Conservation (phyloP, 2,113 vertebrate genomes). For the Brachypodius melanocephalos region DNA sequence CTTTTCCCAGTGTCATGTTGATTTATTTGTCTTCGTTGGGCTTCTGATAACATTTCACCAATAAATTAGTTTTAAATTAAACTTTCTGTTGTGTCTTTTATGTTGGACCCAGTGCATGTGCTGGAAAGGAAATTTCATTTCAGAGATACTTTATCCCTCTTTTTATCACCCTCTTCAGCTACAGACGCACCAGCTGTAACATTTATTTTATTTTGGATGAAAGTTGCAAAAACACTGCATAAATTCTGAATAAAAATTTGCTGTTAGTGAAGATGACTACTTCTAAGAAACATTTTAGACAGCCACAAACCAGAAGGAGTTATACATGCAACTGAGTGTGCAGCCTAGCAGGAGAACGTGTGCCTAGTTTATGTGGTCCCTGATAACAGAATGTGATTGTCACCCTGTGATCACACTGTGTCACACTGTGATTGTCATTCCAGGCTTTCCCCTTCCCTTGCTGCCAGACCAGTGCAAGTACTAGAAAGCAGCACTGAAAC, state of each 20-base stretch:
- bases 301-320: not conserved
- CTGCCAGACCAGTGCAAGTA: not conserved
- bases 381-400: not conserved
- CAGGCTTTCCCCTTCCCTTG: not conserved
- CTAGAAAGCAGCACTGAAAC: not conserved
- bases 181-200: not conserved
- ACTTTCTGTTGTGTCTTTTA: slow-evolving; percentile 12
- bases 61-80: slow-evolving; percentile 59
- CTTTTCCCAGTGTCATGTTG: slow-evolving; percentile 7
- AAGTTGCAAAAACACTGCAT: not conserved
- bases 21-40: slow-evolving; percentile 27
- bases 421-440: not conserved
- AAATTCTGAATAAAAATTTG: slow-evolving; percentile 13
- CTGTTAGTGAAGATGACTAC: not conserved
- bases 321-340: not conserved
- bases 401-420: no score
- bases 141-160: slow-evolving; percentile 39
- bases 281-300: not conserved
- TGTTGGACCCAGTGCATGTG: not conserved
- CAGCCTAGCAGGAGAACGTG: not conserved
- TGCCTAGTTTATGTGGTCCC: not conserved
- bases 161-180: slow-evolving; percentile 20
- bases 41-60: slow-evolving; percentile 47
- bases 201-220: slow-evolving; percentile 23
- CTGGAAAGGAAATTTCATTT: slow-evolving; percentile 53